phyloP scores from a whole-genome alignment of 2,888 invertebrate genomes.

The Sisyra nigra region DNA sequence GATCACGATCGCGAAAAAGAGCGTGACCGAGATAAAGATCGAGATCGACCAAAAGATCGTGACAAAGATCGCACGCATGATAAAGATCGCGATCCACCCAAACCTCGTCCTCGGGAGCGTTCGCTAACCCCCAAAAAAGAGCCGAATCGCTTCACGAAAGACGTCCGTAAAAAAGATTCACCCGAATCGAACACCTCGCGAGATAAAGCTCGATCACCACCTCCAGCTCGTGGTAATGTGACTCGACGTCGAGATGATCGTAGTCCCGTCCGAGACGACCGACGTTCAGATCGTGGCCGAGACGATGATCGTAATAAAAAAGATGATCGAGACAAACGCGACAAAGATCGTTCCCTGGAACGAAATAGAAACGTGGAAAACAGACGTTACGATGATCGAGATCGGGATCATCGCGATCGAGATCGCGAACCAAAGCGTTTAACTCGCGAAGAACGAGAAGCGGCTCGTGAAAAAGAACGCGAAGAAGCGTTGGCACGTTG shows the following conservation, averaged over 20 bases:
- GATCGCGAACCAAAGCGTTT: conserved; percentile 29
- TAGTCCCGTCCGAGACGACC: conserved; percentile 26
- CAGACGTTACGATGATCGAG: conserved; percentile 32
- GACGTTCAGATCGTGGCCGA: conserved; percentile 17
- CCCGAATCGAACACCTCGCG: conserved; percentile 26
- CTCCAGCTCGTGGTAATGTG: conserved; percentile 19
- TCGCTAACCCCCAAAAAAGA: conserved; percentile 26
- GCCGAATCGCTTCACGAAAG: conserved; percentile 17
- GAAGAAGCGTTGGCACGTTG: conserved; percentile 50
- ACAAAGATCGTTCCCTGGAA: conserved; percentile 32
- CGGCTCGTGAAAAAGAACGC: conserved; percentile 41
- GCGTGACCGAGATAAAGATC: conserved; percentile 24
- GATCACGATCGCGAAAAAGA: conserved; percentile 25
- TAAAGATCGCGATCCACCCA: conserved; percentile 22
- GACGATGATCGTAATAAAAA: conserved; percentile 17
- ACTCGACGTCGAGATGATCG: conserved; percentile 6
- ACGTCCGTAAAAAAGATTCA: conserved; percentile 24
- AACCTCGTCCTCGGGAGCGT: conserved; percentile 20
- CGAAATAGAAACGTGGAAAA: conserved; percentile 22
- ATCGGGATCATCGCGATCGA: conserved; percentile 40
- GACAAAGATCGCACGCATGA: conserved; percentile 20
- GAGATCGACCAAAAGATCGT: conserved; percentile 30
- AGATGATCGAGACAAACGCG: conserved; percentile 34
- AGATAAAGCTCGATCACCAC: conserved; percentile 21
- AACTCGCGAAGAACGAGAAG: conserved; percentile 36